Conservation (phyloP, 2,888 invertebrate species). For the Ypsolopha scabrella region DNA sequence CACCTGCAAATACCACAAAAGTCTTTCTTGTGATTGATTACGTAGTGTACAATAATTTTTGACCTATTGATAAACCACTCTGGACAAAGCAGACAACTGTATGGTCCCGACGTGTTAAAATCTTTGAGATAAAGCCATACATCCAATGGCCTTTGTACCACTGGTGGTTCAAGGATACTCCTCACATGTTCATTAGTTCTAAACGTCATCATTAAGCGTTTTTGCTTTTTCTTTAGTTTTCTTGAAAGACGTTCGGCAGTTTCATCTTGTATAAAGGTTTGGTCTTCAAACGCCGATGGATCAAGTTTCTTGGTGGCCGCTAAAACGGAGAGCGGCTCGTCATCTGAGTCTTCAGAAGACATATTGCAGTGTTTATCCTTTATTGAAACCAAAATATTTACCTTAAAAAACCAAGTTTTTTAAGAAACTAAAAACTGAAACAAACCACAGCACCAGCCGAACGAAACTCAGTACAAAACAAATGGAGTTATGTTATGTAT, state of each 20-base stretch:
- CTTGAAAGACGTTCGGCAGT: too few relatives aligned
- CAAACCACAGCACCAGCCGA: too few relatives aligned
- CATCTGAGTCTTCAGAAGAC: conserved; percentile 53
- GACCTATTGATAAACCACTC: conserved; percentile 61
- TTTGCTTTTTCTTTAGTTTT: too few relatives aligned
- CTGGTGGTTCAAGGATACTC: conserved; percentile 9
- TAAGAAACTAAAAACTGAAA: too few relatives aligned
- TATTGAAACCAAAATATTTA: too few relatives aligned
- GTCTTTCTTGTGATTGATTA: conserved; percentile 63
- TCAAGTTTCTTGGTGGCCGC: conserved; percentile 40
- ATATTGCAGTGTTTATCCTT: conserved; percentile 12
- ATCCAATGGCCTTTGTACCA: conserved; percentile 48
- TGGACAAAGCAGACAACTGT: conserved; percentile 54
- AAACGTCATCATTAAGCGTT: too few relatives aligned
- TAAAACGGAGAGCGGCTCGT: conserved; percentile 52
- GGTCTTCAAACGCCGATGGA: conserved; percentile 17
- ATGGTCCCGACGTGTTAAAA: conserved; percentile 52
- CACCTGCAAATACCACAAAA: conserved; percentile 65
- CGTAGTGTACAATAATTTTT: conserved; percentile 57
- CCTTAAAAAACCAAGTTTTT: too few relatives aligned
- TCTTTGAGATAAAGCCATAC: conserved; percentile 65
- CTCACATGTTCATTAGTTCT: too few relatives aligned
- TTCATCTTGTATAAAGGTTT: too few relatives aligned
- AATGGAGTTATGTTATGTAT: too few relatives aligned
- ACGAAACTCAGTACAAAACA: too few relatives aligned